Evolutionary conservation across 53 echinoderm and acorn worm species (phyloP).

Genomic region (Crossaster papposus): DNA sequence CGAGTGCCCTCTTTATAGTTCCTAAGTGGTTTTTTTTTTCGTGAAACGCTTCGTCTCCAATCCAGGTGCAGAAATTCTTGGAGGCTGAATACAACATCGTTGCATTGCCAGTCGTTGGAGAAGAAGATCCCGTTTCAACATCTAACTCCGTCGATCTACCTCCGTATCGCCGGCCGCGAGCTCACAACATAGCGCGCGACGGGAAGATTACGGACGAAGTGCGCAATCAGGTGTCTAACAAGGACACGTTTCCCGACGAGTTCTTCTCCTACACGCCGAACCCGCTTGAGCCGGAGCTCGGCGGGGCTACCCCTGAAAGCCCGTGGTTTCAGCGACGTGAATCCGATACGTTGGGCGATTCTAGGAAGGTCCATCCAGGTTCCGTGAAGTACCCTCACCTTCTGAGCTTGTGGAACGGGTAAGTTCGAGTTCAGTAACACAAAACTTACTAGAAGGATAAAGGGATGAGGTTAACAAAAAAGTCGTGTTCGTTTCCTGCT

Average conservation of each 20-base stretch:
- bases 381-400: background rate
- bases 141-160: background rate
- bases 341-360: background rate
- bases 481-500: no score
- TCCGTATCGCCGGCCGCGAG: background rate
- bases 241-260: background rate
- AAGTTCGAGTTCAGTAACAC: background rate
- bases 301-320: background rate
- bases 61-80: background rate
- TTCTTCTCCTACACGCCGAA: background rate
- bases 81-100: background rate
- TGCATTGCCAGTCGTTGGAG: background rate
- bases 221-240: background rate
- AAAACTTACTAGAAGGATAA: background rate
- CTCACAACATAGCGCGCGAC: background rate
- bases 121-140: background rate
- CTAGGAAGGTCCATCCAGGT: constrained; percentile 10
- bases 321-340: constrained; percentile 2
- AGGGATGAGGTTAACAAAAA: no score
- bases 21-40: background rate
- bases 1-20: background rate
- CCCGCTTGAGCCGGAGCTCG: background rate
- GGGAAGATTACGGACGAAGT: background rate
- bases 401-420: background rate
- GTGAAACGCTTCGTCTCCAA: background rate